These are phyloP conservation scores for Seriola dumerili DNA, from an alignment of 2,113 vertebrate species.

Conservation along the genomic window DNA sequence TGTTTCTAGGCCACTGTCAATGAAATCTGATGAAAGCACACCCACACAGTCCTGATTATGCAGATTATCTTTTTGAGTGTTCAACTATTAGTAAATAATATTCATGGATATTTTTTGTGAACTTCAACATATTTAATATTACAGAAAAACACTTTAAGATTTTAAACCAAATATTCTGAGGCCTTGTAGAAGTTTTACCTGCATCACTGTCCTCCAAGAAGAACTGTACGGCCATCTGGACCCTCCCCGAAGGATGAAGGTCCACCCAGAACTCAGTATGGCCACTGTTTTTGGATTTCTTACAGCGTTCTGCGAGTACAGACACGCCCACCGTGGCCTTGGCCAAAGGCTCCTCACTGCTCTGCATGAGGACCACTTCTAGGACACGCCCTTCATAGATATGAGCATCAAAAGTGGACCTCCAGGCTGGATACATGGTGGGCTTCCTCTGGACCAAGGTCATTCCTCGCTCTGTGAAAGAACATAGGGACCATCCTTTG, in stretches of 20 bases:
- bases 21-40: not conserved
- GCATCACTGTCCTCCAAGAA: slow-evolving; percentile 81
- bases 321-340: slow-evolving; percentile 94
- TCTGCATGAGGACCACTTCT: slow-evolving; percentile 94
- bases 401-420: slow-evolving; percentile 93
- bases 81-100: not conserved
- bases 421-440: slow-evolving; percentile 97
- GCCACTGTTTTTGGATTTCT: slow-evolving; percentile 87
- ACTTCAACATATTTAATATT: not conserved
- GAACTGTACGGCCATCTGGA: slow-evolving; percentile 82
- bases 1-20: not conserved
- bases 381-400: slow-evolving; percentile 95
- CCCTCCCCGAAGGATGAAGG: slow-evolving; percentile 81
- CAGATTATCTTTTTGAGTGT: not conserved
- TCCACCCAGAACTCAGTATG: slow-evolving; percentile 94
- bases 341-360: slow-evolving; percentile 90
- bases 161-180: not conserved
- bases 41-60: not conserved
- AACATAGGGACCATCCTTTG: not conserved
- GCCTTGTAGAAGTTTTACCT: slow-evolving; percentile 54
- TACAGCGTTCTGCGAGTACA: slow-evolving; percentile 93
- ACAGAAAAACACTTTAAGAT: not conserved
- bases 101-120: not conserved
- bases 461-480: slow-evolving; percentile 92
- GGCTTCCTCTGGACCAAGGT: slow-evolving; percentile 96